Base-by-base conservation (phyloP, 1,140 invertebrate genomes). In the Drosophila quadrilineata region DNA sequence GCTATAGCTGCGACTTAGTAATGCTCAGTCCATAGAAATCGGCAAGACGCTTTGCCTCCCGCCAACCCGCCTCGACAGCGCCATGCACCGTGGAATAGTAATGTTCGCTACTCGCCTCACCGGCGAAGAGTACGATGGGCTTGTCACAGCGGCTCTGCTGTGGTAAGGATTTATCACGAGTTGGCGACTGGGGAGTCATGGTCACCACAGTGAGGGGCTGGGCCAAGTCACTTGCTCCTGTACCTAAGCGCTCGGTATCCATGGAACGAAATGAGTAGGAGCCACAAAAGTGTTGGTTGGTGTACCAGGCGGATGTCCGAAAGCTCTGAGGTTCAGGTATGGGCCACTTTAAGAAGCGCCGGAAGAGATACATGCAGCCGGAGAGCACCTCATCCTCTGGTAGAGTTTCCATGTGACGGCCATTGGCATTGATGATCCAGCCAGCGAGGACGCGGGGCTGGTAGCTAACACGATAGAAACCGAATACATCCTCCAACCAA, bases 1-100 rank as follows among this genome's bases (percentile, higher is more conserved):
- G 79, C 65, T 87, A 89, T 63, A 89, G 82, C 50, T 87, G 79
- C 29, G 87, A 80, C 41, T 73, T 86, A n/a, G 74, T 29, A 3
- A 41, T 16, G 3, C 12, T 58, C 3, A 72, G 21, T 9, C 87
- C 79, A 40, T 89, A 90, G 17, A 89, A 88, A 3, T 86, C 82
- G 0, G 75, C 85, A 8, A 90, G 17, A 6, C 89, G 69, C 6
- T 94, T 91, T 4, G 95, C 95, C 90, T 96, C 95, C 60, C 95
- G 91, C 89, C 93, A 94, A 0, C 95, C 96, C 6, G 93, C 92
- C 88, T 95, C 93, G 1, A 96, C 90, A 0, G 96, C 96, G 8
- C 96, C 96, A 88, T 97, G 96, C 0, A 95, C 95, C 1, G 94
- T 95, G 8, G 93, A 94, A 85, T 93, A 95, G 77, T 92, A 93